These are phyloP conservation scores for Coracopsis vasa DNA, from an alignment of 2,113 vertebrate genomes.

Conservation along the genomic window DNA sequence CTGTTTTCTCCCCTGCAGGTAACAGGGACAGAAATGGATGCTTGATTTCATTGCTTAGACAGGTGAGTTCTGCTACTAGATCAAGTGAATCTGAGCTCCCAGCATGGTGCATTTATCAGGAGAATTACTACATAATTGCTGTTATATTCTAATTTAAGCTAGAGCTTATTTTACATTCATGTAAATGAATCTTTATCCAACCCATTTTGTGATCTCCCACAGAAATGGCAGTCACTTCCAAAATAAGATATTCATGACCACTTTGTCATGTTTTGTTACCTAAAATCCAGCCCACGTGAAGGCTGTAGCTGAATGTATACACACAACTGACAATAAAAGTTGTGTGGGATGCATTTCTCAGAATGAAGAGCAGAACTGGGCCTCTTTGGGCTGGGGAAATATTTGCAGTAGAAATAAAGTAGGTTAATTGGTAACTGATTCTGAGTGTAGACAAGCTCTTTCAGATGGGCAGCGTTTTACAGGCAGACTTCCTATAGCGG, in stretches of 20 bases:
- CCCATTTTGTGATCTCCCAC: not conserved
- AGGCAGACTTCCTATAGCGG: not conserved
- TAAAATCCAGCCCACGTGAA: rapidly evolving
- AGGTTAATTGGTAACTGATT: not conserved
- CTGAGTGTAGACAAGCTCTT: not conserved
- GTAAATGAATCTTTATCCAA: not conserved
- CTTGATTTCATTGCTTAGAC: not conserved
- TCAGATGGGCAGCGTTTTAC: not conserved
- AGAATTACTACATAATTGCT: not conserved
- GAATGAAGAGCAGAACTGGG: not conserved
- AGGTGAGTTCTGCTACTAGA: not conserved
- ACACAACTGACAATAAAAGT: not conserved
- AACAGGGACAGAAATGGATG: not conserved
- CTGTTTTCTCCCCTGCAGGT: not conserved
- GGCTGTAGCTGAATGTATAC: not conserved
- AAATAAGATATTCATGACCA: not conserved
- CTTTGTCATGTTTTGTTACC: not conserved
- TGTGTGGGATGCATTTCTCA: not conserved
- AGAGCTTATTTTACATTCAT: not conserved
- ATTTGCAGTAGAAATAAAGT: not conserved
- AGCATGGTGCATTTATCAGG: not conserved
- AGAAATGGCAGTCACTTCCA: not conserved
- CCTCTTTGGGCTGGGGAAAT: not conserved
- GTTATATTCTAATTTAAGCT: not conserved
- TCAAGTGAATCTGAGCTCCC: not conserved